These are phyloP conservation scores for Apis cerana DNA, from an alignment of 1,140 invertebrate species.

Conservation along the genomic window DNA sequence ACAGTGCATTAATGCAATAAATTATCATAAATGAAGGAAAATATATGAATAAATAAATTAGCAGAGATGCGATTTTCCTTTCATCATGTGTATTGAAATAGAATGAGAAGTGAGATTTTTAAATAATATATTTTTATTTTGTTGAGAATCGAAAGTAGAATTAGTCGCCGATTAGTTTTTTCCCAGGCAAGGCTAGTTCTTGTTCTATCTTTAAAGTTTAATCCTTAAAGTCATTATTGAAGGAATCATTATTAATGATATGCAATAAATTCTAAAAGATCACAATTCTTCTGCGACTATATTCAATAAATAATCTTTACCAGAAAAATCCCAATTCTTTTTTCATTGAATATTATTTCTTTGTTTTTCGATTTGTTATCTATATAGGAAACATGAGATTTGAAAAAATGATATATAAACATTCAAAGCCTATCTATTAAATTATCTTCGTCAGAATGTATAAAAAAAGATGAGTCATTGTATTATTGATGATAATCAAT, in stretches of 20 bases:
- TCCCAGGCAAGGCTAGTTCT: background rate
- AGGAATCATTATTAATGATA: no score
- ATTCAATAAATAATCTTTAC: background rate
- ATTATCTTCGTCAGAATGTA: no score
- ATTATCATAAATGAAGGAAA: no score
- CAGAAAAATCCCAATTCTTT: no score
- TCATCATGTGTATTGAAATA: background rate
- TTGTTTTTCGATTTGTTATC: no score
- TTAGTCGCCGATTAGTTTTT: background rate
- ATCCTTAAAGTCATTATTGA: background rate
- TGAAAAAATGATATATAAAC: no score
- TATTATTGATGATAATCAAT: background rate
- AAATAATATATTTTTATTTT: background rate
- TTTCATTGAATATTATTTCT: no score
- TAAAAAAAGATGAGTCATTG: background rate
- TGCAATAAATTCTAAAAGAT: background rate
- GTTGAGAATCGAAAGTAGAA: background rate
- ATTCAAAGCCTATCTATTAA: no score
- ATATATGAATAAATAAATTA: no score
- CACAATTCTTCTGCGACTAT: background rate
- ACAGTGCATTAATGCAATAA: no score
- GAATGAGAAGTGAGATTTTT: background rate
- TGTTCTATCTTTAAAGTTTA: background rate
- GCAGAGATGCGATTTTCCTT: no score
- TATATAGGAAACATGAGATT: no score